phyloP scores from a whole-genome alignment of 2,113 vertebrate genomes.

The Phocoena sinus region DNA sequence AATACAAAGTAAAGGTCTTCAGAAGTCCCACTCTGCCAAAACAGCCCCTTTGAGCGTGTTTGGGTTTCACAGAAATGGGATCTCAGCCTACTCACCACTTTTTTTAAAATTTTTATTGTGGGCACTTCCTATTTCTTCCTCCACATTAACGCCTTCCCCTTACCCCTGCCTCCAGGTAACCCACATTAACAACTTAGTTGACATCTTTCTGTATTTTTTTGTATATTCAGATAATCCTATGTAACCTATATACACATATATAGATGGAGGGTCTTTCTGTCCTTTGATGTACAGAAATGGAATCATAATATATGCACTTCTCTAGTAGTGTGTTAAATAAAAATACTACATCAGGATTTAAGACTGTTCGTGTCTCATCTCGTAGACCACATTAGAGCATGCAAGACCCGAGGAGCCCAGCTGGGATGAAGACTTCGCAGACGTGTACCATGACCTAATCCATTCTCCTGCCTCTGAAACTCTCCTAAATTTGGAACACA shows the following conservation, averaged over 20 bases:
- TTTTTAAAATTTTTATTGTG: not conserved
- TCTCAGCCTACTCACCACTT: not conserved
- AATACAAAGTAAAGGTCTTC: not conserved
- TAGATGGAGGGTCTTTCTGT: not conserved
- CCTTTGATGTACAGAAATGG: not conserved
- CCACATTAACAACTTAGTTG: not conserved
- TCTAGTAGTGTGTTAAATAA: not conserved
- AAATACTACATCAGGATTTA: not conserved
- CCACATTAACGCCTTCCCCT: not conserved
- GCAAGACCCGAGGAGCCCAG: conserved; percentile 93
- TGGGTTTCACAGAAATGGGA: not conserved
- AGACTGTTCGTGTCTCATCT: conserved; percentile 14
- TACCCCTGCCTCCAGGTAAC: not conserved
- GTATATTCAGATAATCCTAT: not conserved
- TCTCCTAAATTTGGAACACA: conserved; percentile 96
- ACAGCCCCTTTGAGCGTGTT: not conserved
- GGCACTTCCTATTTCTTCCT: not conserved
- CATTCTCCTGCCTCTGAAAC: conserved; percentile 98
- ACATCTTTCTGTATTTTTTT: not conserved
- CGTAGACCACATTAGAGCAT: conserved; percentile 90
- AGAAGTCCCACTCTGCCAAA: not conserved
- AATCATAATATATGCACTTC: not conserved
- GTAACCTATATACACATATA: not conserved
- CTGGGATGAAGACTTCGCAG: conserved; percentile 98
- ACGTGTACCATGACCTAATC: conserved; percentile 97